A percentile compares a stretch with the other conserved stretches of the same genome.
Conservation (phyloP, 2,888 invertebrate genomes). For the Seira ritae region DNA sequence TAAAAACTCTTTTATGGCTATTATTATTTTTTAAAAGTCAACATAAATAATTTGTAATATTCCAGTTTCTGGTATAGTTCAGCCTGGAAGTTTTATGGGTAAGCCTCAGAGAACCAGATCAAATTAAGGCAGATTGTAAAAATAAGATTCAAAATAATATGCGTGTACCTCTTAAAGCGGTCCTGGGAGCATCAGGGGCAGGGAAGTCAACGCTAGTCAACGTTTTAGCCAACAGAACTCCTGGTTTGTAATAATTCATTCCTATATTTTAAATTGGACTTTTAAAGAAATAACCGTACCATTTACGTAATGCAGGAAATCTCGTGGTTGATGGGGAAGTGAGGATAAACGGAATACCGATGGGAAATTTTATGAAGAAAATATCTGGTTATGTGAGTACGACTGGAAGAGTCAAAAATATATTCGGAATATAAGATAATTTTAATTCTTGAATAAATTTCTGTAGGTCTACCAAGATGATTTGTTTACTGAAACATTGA, state of each 20-base stretch:
- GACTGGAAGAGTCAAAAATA: no score
- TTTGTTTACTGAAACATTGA: slow-evolving; percentile 89
- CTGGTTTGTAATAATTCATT: slow-evolving; percentile 79
- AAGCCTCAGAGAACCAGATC: no score
- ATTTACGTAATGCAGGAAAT: slow-evolving; percentile 80
- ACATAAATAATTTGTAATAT: no score
- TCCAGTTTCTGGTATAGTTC: slow-evolving; percentile 87
- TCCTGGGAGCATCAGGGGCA: slow-evolving; percentile 81
- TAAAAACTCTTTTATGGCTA: no score
- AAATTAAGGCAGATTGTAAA: no score
- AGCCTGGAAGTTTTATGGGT: slow-evolving; percentile 88
- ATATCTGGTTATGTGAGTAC: slow-evolving; percentile 84
- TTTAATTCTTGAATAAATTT: no score
- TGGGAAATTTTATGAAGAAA: slow-evolving; percentile 85
- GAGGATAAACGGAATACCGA: slow-evolving; percentile 84
- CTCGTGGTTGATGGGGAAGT: slow-evolving; percentile 87
- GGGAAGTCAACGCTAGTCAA: slow-evolving; percentile 90
- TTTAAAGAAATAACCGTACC: no score
- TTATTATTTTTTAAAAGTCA: no score
- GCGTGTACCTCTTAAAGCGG: slow-evolving; percentile 34
- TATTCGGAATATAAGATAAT: no score
- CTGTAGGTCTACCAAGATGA: slow-evolving; percentile 88
- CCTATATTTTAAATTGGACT: neutral
- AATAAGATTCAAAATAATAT: neutral
- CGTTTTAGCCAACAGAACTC: slow-evolving; percentile 85